Base-by-base conservation (phyloP, 1,140 invertebrate species). In the Meteorus sp. region DNA sequence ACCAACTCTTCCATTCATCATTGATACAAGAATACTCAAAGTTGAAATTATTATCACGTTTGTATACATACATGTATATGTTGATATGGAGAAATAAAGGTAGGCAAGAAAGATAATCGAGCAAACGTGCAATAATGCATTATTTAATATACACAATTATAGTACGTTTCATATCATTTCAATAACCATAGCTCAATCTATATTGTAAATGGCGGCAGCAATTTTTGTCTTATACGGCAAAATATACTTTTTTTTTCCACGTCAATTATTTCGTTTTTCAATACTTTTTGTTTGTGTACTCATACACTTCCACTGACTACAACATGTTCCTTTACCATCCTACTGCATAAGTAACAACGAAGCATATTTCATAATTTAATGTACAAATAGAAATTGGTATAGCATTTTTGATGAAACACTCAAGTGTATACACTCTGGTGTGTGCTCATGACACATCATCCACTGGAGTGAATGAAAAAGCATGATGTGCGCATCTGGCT, bases 201-300 rank as follows among this genome's bases (percentile, higher is more conserved):
- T 66, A 71, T 60, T 62, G 71, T 53, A 68, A 74, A 60, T 66
- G 63, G 64, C 67, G 67, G 64, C 70, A 74, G 64, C 69, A 67
- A 63, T 68, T 70, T 71, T 59, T 37, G n/a, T 70, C 67, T 72
- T 69, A 66, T 66, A 72, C 69, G 69, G 65, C 62, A 71, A 72
- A 71, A 72, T 71, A 72, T 60, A 60, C 63, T 65, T 59, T 67
- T 39, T 39, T 11, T 39, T 39, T 39, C n/a, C n/a, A n/a, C n/a
- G n/a, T 59, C 59, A 54, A 65, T 63, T 65, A 33, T 7, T 33
- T 33, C 6, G 11, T 33, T 11, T 33, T 33, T 33, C 11, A 33
- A 33, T 33, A 7, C 6, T 33, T 33, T 33, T 7, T 6, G 6
- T 33, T 7, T 33, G 11, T 33, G 6, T 33, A 39, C 15, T 7